Conservation (phyloP, 2,113 vertebrate species). For the Promerops cafer region DNA sequence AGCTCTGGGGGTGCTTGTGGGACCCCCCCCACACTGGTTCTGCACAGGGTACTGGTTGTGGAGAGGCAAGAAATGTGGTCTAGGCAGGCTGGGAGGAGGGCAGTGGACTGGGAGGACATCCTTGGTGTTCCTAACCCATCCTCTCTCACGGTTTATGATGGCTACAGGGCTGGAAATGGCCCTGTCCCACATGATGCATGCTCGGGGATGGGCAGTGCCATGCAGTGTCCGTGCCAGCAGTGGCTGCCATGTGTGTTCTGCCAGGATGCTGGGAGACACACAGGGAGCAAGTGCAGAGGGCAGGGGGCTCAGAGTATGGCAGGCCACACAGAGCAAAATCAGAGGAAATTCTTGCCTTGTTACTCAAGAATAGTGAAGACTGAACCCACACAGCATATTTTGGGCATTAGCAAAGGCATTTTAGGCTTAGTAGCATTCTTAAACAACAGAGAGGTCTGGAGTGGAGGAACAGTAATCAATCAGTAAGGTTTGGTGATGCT, state of each 20-base stretch:
- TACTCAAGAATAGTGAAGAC: not conserved
- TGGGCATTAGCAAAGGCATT: not conserved
- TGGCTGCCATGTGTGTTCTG: not conserved
- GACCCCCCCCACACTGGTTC: not conserved
- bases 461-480: not conserved
- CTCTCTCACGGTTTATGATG: not conserved
- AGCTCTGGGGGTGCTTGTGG: not conserved
- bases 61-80: accelerated
- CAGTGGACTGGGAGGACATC: not conserved
- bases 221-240: accelerated
- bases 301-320: not conserved
- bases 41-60: not conserved
- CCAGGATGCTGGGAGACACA: not conserved
- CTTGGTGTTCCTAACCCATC: not conserved
- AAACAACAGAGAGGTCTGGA: not conserved
- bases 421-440: not conserved
- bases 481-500: not conserved
- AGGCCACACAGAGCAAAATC: not conserved
- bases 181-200: accelerated
- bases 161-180: not conserved
- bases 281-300: not conserved
- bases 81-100: not conserved
- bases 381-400: not conserved
- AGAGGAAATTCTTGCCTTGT: not conserved
- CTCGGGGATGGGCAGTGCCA: not conserved